phyloP scores from a whole-genome alignment of 2,797 vertebrate genomes.

The Myotis findleyi region DNA sequence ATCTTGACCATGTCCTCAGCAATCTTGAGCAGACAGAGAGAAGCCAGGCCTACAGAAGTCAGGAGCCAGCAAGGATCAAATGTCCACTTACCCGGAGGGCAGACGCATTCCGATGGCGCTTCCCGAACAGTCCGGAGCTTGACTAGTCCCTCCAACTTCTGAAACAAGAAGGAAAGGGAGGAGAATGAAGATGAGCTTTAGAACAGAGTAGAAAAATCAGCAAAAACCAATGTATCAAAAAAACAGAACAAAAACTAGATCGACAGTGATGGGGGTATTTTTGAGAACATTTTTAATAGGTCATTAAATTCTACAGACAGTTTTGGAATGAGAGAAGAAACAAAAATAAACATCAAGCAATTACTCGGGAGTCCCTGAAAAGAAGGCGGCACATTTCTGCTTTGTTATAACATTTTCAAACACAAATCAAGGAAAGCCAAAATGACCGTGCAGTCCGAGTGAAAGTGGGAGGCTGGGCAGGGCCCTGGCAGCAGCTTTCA shows the following conservation, averaged over 20 bases:
- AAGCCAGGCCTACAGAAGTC: not conserved
- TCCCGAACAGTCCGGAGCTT: slow-evolving; percentile 92
- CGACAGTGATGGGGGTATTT: not conserved
- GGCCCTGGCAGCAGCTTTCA: not conserved
- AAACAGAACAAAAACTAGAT: not conserved
- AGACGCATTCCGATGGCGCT: slow-evolving; percentile 91
- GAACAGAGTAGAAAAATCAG: slow-evolving; percentile 29
- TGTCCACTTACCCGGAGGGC: slow-evolving; percentile 93
- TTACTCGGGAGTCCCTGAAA: not conserved
- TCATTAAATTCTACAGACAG: not conserved
- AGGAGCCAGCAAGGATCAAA: not conserved
- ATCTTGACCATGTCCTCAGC: not conserved
- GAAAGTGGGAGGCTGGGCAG: not conserved
- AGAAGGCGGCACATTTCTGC: not conserved
- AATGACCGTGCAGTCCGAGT: accelerated
- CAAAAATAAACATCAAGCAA: not conserved
- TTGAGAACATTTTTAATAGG: not conserved
- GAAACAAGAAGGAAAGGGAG: slow-evolving; percentile 48
- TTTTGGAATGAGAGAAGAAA: not conserved
- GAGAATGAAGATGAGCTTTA: slow-evolving; percentile 20
- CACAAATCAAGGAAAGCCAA: not conserved
- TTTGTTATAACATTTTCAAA: not conserved
- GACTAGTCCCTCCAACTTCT: slow-evolving; percentile 92
- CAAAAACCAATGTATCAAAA: not conserved
- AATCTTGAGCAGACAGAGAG: not conserved